These are phyloP conservation scores for Paraescarpia echinospica DNA, from an alignment of 1,140 invertebrate genomes.

Conservation along the genomic window DNA sequence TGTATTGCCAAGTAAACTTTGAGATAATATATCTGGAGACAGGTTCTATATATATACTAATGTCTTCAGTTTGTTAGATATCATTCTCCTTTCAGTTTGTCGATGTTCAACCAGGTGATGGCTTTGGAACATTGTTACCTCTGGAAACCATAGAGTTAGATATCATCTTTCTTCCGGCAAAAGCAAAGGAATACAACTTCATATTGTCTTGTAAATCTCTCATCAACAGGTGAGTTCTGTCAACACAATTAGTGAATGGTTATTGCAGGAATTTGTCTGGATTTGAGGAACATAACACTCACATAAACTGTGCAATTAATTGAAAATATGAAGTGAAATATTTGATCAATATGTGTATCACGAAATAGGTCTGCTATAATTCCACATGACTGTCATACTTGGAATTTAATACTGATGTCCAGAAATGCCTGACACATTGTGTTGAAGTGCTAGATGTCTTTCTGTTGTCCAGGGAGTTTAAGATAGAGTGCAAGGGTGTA, in stretches of 20 bases:
- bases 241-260: neutral
- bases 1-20: neutral
- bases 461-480: constrained; percentile 48
- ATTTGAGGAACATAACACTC: neutral
- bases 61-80: no score
- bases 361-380: neutral
- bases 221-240: constrained; percentile 52
- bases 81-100: constrained; percentile 45
- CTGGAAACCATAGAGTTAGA: constrained; percentile 54
- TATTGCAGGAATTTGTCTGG: neutral
- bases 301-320: neutral
- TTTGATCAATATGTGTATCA: neutral
- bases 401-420: neutral
- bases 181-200: constrained; percentile 55
- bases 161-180: constrained; percentile 56
- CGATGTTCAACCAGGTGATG: constrained; percentile 59
- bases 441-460: neutral
- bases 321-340: neutral
- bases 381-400: neutral
- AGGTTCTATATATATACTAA: no score
- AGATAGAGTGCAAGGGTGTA: constrained; percentile 53
- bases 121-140: constrained; percentile 57
- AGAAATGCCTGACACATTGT: constrained; percentile 14
- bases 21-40: no score
- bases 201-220: constrained; percentile 53